Evolutionary conservation across 2,797 vertebrate genomes (phyloP).

Genomic region (Eulemur mongoz): DNA sequence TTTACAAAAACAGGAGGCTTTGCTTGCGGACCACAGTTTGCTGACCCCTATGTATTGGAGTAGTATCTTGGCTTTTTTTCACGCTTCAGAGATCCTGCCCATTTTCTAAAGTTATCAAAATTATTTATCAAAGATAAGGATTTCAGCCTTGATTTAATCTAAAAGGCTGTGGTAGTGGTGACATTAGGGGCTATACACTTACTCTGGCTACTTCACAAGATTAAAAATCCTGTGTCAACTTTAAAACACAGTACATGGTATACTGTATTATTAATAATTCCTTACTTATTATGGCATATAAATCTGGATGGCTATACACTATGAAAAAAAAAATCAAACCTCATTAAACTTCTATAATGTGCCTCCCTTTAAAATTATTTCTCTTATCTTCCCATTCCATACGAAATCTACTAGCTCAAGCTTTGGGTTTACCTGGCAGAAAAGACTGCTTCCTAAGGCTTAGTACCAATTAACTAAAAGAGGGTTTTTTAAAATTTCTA

Average conservation of each 20-base stretch:
- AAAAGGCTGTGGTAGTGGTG: background rate
- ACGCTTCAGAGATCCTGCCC: background rate
- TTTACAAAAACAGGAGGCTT: background rate
- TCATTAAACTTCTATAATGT: background rate
- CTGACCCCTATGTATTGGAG: background rate
- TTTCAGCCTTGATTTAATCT: background rate
- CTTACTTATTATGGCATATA: background rate
- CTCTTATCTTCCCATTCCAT: background rate
- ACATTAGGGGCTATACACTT: background rate
- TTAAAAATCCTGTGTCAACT: background rate
- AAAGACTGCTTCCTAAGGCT: background rate
- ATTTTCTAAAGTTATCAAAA: background rate
- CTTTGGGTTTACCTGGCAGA: background rate
- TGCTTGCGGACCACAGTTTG: background rate
- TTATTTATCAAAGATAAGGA: background rate
- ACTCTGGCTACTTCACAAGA: background rate
- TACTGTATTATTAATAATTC: background rate
- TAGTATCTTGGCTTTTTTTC: background rate
- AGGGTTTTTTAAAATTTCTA: background rate
- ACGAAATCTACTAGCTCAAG: background rate
- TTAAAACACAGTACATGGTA: background rate
- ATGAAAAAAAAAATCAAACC: background rate
- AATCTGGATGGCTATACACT: background rate
- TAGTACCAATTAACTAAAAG: conserved; percentile 31
- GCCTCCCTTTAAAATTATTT: conserved; percentile 18